A percentile compares a stretch with the other conserved stretches of the same genome.
phyloP scores from a whole-genome alignment of 2,797 vertebrate species.

The Amblyopsis hoosieri region DNA sequence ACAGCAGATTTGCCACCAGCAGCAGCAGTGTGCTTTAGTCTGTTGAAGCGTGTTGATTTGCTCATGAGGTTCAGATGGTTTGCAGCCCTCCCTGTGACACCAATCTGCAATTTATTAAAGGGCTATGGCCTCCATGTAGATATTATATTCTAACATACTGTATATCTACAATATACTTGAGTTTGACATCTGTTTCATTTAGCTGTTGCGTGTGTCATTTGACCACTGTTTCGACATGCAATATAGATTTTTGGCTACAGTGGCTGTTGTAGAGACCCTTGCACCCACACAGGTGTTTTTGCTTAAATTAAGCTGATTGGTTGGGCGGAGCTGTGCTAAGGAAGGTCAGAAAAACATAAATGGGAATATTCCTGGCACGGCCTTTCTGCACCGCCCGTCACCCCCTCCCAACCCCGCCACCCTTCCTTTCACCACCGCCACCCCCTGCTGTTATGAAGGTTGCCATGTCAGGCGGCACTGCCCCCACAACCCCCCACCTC shows the following conservation, averaged over 20 bases:
- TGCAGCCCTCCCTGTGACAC: constrained; percentile 43
- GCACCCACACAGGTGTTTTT: too few species aligned
- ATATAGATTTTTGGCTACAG: too few species aligned
- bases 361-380: constrained; percentile 39
- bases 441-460: constrained; percentile 17
- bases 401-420: constrained; percentile 1
- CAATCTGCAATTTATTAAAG: constrained; percentile 51
- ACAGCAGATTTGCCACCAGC: constrained; percentile 64
- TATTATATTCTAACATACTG: constrained; percentile 40
- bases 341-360: constrained; percentile 39
- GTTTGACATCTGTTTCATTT: constrained; percentile 10
- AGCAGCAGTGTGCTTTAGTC: constrained; percentile 44
- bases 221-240: too few species aligned
- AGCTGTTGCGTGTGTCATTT: constrained; percentile 8
- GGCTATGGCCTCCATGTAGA: constrained; percentile 30
- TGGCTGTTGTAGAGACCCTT: too few species aligned
- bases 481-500: constrained; percentile 29
- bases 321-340: constrained; percentile 23
- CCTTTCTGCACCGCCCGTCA: constrained; percentile 17
- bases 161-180: constrained; percentile 33
- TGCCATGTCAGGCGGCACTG: constrained; percentile 29
- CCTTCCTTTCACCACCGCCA: neutral
- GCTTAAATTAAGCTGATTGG: neutral
- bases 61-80: constrained; percentile 60
- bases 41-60: constrained; percentile 43